Base-by-base conservation (phyloP, 1,140 invertebrate genomes). In the Drosophila orosa region DNA sequence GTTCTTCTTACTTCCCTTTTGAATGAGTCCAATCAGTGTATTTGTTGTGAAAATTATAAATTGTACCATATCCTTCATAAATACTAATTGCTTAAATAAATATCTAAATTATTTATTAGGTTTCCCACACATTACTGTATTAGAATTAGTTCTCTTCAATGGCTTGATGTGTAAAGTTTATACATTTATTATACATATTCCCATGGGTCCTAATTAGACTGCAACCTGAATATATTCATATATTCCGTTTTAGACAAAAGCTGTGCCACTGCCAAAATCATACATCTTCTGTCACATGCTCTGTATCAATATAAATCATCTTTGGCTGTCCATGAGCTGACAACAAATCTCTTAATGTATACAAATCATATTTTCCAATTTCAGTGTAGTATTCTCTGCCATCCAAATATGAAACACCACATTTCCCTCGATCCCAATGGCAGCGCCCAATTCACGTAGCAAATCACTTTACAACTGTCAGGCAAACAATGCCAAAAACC, bases 381-480 rank as follows among this genome's bases (percentile, higher is more conserved):
- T 56, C 50, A 56, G 52, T 47, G 48, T 25, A 58, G 39, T 24
- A 39, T 27, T 29, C 5, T n/a, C n/a, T n/a, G n/a, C n/a, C n/a
- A n/a, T 29, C 33, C 40, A 27, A 25, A 59, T 33, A n/a, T 39
- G 24, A 55, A 31, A 48, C 25, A 3, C 17, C 37, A 44, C 40
- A 24, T 63, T 35, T 17, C 29, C 39, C 63, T 29, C 50, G 37
- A 68, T 69, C 66, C 62, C 48, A 39, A 42, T 10, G 48, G 54
- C 42, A 63, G 55, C 60, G 63, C 50, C 67, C 42, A 82, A 63
- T 66, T 75, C 79, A 86, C 82, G 82, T 76, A 87, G 69, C 82
- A 86, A 86, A 86, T 86, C 82, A 87, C 83, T 86, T 86, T 87
- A 86, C 75, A 86, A 86, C 82, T 87, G 82, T 86, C 82, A 82